Evolutionary conservation across 2,113 vertebrate species (phyloP).

Genomic region (Erythrocebus patas): DNA sequence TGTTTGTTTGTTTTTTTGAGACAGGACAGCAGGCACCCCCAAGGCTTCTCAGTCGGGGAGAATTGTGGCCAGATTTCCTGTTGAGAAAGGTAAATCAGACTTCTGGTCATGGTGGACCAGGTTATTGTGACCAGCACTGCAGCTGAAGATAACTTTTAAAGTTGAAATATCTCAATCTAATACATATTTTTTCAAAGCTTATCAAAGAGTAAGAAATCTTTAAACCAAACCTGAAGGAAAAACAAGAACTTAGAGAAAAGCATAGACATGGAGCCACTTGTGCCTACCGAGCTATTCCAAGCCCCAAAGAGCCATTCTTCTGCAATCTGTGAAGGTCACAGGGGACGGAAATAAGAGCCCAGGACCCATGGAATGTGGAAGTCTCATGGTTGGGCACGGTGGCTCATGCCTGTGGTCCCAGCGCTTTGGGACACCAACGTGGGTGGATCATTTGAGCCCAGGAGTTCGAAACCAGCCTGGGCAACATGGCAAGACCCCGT

Average conservation of each 20-base stretch:
- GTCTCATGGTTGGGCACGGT: too few species aligned
- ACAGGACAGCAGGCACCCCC: neutral
- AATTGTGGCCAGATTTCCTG: neutral
- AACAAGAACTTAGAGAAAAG: neutral
- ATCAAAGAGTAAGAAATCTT: neutral
- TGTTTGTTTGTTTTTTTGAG: too few species aligned
- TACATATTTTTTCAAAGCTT: neutral
- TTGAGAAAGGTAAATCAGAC: neutral
- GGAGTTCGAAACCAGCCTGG: too few species aligned
- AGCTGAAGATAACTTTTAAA: neutral
- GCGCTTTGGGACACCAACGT: too few species aligned
- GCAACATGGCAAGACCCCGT: too few species aligned
- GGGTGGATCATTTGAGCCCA: too few species aligned
- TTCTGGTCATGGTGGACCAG: neutral
- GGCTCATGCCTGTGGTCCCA: too few species aligned
- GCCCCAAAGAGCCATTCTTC: neutral
- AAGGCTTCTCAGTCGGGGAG: neutral
- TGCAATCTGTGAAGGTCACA: neutral
- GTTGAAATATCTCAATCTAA: neutral
- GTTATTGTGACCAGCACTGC: neutral
- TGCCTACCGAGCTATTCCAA: neutral
- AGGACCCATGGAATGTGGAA: neutral
- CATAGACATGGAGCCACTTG: neutral
- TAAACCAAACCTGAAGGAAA: neutral
- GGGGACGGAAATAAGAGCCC: neutral